These are phyloP conservation scores for Zaprionus lachaisei DNA, from an alignment of 1,140 invertebrate genomes.

Conservation along the genomic window DNA sequence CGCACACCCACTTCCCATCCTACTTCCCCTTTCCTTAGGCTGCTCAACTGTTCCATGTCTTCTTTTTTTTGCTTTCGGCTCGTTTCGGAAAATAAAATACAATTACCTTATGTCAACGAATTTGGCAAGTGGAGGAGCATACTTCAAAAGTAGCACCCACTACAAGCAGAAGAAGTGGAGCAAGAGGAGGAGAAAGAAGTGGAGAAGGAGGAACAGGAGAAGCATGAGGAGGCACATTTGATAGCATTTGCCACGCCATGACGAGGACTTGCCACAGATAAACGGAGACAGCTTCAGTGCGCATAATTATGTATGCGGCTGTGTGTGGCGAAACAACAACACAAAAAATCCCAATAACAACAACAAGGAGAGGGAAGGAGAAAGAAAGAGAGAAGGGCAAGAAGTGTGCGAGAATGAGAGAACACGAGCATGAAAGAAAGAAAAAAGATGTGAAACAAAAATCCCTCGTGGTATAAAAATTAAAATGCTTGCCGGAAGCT, in stretches of 20 bases:
- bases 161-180: neutral
- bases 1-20: neutral
- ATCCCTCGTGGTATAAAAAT: slow-evolving; percentile 76
- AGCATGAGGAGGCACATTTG: slow-evolving; percentile 17
- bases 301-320: slow-evolving; percentile 77
- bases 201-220: neutral
- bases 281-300: slow-evolving; percentile 59
- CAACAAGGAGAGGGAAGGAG: slow-evolving; percentile 14
- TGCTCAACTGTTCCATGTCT: neutral
- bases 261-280: slow-evolving; percentile 52
- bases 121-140: slow-evolving; percentile 55
- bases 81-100: slow-evolving; percentile 57
- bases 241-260: slow-evolving; percentile 30
- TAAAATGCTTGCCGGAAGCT: slow-evolving; percentile 81
- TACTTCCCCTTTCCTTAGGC: neutral
- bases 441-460: slow-evolving; percentile 46
- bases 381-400: slow-evolving; percentile 5
- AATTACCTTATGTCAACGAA: slow-evolving; percentile 78
- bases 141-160: slow-evolving; percentile 45
- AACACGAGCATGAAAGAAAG: slow-evolving; percentile 6
- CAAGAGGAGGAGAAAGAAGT: neutral
- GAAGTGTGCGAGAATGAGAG: neutral
- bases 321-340: slow-evolving; percentile 27
- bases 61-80: slow-evolving; percentile 2
- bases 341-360: slow-evolving; percentile 41